A percentile compares a stretch with the other conserved stretches of the same genome.
Evolutionary conservation across 92 coral and sea anemone species (phyloP).

Genomic region (Siderastrea radians): DNA sequence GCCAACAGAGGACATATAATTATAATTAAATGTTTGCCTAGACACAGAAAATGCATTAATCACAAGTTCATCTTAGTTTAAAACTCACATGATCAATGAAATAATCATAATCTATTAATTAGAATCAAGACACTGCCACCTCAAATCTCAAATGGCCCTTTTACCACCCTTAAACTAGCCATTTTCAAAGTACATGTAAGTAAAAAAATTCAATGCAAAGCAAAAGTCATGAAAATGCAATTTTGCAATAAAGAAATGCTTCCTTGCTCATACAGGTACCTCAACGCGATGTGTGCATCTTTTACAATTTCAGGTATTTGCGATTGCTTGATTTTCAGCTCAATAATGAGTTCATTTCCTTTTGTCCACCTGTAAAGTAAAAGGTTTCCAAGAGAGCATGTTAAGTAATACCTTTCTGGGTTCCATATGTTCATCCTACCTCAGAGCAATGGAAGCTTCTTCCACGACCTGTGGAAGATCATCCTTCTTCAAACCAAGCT

Average conservation of each 20-base stretch:
- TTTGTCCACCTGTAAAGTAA: slow-evolving; percentile 87
- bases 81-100: too few relatives aligned
- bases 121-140: too few relatives aligned
- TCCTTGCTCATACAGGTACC: slow-evolving; percentile 62
- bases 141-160: too few relatives aligned
- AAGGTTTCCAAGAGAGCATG: background rate
- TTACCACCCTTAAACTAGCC: too few relatives aligned
- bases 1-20: too few relatives aligned
- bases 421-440: slow-evolving; percentile 40
- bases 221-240: background rate
- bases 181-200: background rate
- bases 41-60: too few relatives aligned
- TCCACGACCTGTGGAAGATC: slow-evolving; percentile 75
- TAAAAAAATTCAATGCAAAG: background rate
- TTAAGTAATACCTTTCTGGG: background rate
- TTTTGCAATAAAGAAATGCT: slow-evolving; percentile 20
- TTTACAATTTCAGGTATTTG: slow-evolving; percentile 82
- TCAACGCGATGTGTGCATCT: slow-evolving; percentile 89
- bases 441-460: slow-evolving; percentile 81
- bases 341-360: slow-evolving; percentile 82
- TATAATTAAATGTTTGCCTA: too few relatives aligned
- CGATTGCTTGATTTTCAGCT: slow-evolving; percentile 76
- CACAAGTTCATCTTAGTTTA: too few relatives aligned
- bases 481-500: slow-evolving; percentile 76
- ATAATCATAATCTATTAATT: too few relatives aligned